phyloP scores from a whole-genome alignment of 2,113 vertebrate genomes.

The Oplegnathus fasciatus region DNA sequence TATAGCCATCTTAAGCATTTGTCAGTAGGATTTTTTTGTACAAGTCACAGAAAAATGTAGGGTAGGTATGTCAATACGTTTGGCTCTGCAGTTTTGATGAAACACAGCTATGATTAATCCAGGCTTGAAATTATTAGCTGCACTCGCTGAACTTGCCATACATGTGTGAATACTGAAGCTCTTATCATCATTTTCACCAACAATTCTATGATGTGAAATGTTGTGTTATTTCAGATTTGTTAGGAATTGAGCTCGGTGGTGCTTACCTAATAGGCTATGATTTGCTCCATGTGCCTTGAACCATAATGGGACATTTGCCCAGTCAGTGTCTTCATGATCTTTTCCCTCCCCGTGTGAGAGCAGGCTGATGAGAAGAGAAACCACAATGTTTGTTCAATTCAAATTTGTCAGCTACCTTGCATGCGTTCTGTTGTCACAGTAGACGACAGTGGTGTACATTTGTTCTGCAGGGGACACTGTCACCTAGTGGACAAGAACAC shows the following conservation, averaged over 20 bases:
- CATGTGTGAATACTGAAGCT: conserved; percentile 1
- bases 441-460: neutral
- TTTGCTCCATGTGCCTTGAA: conserved; percentile 67
- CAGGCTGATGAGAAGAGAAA: neutral
- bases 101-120: neutral
- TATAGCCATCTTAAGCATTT: conserved; percentile 4
- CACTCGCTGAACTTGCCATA: conserved; percentile 11
- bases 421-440: neutral
- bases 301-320: conserved; percentile 12
- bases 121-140: conserved; percentile 7
- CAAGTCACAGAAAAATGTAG: neutral
- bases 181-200: neutral
- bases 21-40: conserved; percentile 15
- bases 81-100: conserved; percentile 6
- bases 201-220: conserved; percentile 4
- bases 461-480: conserved; percentile 56
- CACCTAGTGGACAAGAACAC: conserved; percentile 61
- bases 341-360: neutral
- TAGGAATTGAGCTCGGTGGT: neutral
- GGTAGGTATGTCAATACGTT: neutral
- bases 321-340: neutral
- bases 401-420: neutral
- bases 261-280: conserved; percentile 27
- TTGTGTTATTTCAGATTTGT: neutral
- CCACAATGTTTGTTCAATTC: neutral